These are phyloP conservation scores for Junco hyemalis DNA, from an alignment of 2,113 vertebrate species.

Conservation along the genomic window DNA sequence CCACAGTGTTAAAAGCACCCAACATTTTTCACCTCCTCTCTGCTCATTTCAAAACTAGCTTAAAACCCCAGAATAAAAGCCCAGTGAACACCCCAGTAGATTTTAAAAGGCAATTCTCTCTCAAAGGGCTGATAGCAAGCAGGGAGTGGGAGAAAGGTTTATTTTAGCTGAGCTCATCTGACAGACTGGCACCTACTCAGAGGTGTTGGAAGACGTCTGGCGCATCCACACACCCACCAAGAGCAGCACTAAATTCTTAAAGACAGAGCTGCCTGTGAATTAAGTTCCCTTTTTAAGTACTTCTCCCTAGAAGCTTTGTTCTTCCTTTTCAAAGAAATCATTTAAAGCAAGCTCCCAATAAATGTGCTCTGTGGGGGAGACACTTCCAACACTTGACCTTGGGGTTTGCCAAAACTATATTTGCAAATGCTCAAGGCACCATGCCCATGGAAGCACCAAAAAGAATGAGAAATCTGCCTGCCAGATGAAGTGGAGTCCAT, in stretches of 20 bases:
- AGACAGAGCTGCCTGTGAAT: not conserved
- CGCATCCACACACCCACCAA: constrained; percentile 13
- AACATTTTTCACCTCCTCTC: not conserved
- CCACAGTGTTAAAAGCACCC: not conserved
- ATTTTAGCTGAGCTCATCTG: constrained; percentile 54
- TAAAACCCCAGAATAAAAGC: not conserved
- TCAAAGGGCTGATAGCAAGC: constrained; percentile 20
- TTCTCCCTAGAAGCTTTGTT: not conserved
- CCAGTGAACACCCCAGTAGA: not conserved
- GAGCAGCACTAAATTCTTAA: constrained; percentile 11
- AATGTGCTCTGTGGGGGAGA: not conserved
- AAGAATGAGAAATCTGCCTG: not conserved
- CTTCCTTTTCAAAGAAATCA: not conserved
- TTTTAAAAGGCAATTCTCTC: constrained; percentile 23
- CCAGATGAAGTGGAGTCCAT: not conserved
- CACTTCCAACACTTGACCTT: not conserved
- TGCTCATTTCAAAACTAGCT: constrained; percentile 31
- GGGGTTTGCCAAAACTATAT: not conserved
- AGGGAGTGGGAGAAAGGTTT: constrained; percentile 46
- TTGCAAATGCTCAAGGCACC: not conserved
- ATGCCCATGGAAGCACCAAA: not conserved
- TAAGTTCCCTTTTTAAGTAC: not conserved
- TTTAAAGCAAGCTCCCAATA: not conserved
- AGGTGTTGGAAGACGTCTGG: constrained; percentile 52
- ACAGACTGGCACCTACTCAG: constrained; percentile 56